phyloP scores from a whole-genome alignment of 2,888 invertebrate species.

The Nomada fucata region DNA sequence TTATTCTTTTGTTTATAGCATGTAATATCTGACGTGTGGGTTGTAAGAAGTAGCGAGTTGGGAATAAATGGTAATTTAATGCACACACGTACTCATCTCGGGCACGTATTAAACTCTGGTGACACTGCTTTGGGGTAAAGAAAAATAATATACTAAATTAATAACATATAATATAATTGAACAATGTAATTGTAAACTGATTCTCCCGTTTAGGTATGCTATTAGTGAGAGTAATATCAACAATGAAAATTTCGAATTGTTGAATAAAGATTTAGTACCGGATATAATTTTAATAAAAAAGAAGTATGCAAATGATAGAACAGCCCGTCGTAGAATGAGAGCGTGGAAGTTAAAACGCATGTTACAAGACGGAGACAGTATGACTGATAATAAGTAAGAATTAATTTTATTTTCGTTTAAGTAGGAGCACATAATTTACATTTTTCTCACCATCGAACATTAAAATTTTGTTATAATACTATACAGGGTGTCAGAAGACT shows the following conservation, averaged over 20 bases:
- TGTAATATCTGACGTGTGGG: slow-evolving; percentile 96
- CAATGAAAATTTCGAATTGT: slow-evolving; percentile 93
- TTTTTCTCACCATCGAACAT: too few species aligned
- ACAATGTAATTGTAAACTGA: background rate
- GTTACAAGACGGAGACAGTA: slow-evolving; percentile 88
- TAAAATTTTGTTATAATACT: background rate
- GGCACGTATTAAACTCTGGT: slow-evolving; percentile 95
- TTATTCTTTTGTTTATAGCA: slow-evolving; percentile 85
- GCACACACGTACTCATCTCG: slow-evolving; percentile 96
- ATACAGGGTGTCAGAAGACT: too few species aligned
- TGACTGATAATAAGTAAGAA: slow-evolving; percentile 87
- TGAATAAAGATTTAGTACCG: slow-evolving; percentile 89
- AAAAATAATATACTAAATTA: background rate
- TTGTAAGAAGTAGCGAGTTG: slow-evolving; percentile 93
- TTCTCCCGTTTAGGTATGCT: slow-evolving; percentile 89
- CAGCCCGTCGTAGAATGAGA: slow-evolving; percentile 89
- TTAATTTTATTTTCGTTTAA: slow-evolving; percentile 53
- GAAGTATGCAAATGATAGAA: slow-evolving; percentile 89
- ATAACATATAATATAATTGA: background rate
- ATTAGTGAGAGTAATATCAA: slow-evolving; percentile 96
- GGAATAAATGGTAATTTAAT: slow-evolving; percentile 92
- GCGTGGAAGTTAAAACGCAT: slow-evolving; percentile 97
- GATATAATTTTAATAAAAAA: slow-evolving; percentile 99
- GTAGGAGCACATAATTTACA: too few species aligned
- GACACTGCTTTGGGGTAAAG: slow-evolving; percentile 95